phyloP scores from a whole-genome alignment of 2,113 vertebrate species.

The Chaetodon auriga region DNA sequence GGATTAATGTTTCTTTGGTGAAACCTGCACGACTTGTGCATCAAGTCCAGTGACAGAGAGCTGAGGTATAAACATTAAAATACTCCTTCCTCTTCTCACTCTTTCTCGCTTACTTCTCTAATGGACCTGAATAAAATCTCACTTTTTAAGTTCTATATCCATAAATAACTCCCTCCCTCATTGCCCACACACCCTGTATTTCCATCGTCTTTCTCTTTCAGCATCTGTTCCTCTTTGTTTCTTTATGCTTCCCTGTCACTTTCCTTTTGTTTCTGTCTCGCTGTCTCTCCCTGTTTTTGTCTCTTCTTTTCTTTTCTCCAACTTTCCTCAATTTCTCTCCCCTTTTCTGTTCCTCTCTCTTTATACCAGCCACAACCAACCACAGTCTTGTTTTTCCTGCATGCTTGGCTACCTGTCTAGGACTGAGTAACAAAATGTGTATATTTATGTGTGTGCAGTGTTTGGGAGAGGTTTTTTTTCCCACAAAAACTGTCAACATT shows the following conservation, averaged over 20 bases:
- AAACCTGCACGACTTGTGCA: slow-evolving; percentile 1
- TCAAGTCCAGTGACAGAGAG: not conserved
- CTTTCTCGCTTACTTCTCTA: slow-evolving; percentile 5
- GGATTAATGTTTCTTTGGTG: not conserved
- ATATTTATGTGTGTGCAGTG: not conserved
- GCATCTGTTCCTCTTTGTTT: slow-evolving; percentile 23
- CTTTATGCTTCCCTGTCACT: slow-evolving; percentile 4
- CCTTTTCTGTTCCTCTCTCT: not conserved
- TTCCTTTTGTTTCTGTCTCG: slow-evolving; percentile 12
- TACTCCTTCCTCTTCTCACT: not conserved
- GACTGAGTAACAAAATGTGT: not conserved
- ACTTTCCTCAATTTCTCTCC: not conserved
- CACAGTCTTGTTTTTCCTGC: not conserved
- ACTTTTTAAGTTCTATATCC: slow-evolving; percentile 8
- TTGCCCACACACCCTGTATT: slow-evolving; percentile 14
- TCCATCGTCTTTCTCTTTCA: not conserved
- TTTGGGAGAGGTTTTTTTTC: not conserved
- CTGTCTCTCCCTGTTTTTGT: not conserved
- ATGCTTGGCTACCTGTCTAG: not conserved
- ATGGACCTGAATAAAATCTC: slow-evolving; percentile 21
- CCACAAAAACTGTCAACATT: not conserved
- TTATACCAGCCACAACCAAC: not conserved
- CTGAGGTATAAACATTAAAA: slow-evolving; percentile 5
- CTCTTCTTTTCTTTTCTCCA: not conserved
- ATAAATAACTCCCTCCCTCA: slow-evolving; percentile 25